Evolutionary conservation across 35 echinoderm and acorn worm species (phyloP), one percentile per base, ranked within the genome.

Genomic region (Lytechinus variegatus): DNA sequence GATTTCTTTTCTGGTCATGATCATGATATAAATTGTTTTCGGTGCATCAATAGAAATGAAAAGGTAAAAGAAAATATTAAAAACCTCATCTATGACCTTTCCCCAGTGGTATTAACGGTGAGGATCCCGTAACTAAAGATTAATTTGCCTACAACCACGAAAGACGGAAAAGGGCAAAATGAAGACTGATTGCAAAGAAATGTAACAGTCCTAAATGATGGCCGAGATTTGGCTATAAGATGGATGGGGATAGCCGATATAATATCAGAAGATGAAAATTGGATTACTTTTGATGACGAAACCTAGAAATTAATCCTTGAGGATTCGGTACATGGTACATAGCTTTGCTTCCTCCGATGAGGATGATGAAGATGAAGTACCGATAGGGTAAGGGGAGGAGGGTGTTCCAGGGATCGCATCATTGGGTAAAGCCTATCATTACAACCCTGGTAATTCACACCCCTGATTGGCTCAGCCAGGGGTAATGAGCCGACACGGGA

Each of bases 281-380:
- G 66, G 66, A 79, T 79, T 79, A 79, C 66, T 79, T 79, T 79
- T 79, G 66, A 79, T 79, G 66, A 79, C 66, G 66, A 79, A 79
- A 24, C 66, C 21, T 24, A 79, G 66, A 24, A 79, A 79, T 24
- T 79, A 79, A 21, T 79, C 14, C 66, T 79, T 79, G 66, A 79
- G 14, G 16, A 79, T 16, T 79, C 66, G 66, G 2, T 79, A 44
- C 2, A 79, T n/a, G 66, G 16, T 24, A 79, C 66, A 79, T 79
- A n/a, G 66, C 66, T 79, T 79, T 79, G 19, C 66, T 24, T 21
- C 66, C 1, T 16, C 66, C 66, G 66, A 79, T 79, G 66, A 21
- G 21, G 66, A 79, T 79, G 66, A 21, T 79, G 66, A 79, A 79
- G 66, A 79, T 79, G 66, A 24, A 79, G 66, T 7, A 79, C 19